Evolutionary conservation across 2,797 vertebrate genomes (phyloP).

Genomic region (Todus mexicanus): DNA sequence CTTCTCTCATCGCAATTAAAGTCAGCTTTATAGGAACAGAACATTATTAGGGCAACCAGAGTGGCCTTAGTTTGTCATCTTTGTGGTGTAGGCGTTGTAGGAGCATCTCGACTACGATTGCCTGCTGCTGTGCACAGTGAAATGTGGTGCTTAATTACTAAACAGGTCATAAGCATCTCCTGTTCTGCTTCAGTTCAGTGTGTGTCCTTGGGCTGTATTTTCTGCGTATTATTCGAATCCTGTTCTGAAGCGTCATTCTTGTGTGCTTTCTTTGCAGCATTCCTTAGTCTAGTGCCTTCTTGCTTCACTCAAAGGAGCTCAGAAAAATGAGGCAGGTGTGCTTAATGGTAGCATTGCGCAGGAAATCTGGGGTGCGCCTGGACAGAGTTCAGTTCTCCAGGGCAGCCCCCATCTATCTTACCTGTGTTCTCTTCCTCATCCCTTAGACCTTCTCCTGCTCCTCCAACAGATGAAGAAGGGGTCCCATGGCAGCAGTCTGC

Average conservation of each 20-base stretch:
- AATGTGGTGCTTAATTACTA: background rate
- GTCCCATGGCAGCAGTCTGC: fast-evolving
- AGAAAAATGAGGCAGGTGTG: background rate
- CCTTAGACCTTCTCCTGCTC: background rate
- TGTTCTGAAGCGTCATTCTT: background rate
- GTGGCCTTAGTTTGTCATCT: background rate
- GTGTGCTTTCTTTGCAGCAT: background rate
- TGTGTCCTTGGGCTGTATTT: slow-evolving; percentile 7
- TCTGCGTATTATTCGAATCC: background rate
- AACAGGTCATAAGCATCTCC: background rate
- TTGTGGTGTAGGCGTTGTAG: background rate
- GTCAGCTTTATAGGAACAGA: background rate
- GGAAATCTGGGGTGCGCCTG: background rate
- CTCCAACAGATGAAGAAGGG: background rate
- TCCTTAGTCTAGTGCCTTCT: background rate
- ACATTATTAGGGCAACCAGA: background rate
- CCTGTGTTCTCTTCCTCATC: background rate
- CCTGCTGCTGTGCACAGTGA: background rate
- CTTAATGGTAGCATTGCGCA: background rate
- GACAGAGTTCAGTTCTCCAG: background rate
- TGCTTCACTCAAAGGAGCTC: background rate
- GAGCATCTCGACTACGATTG: background rate
- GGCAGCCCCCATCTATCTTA: background rate
- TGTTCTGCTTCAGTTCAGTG: background rate
- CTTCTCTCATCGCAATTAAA: background rate